A percentile compares a stretch with the other conserved stretches of the same genome.
These are phyloP conservation scores for Enteromius argenteus DNA, from an alignment of 2,797 vertebrate genomes.

Conservation along the genomic window DNA sequence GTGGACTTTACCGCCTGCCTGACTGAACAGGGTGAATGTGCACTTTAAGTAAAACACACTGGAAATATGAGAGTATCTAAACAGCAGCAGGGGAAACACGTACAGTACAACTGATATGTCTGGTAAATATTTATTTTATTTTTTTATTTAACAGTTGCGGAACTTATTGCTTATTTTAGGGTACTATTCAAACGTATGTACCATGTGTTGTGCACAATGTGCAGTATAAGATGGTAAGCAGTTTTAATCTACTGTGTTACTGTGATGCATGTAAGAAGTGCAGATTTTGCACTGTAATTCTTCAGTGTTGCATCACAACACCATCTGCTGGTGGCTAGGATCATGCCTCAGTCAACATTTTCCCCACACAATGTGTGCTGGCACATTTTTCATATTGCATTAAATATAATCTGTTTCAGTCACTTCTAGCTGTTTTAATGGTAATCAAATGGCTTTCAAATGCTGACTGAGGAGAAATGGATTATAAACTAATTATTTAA, in stretches of 20 bases:
- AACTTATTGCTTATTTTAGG: background rate
- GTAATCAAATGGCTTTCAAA: constrained; percentile 9
- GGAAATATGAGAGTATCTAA: constrained; percentile 34
- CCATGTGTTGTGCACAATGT: background rate
- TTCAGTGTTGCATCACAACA: constrained; percentile 59
- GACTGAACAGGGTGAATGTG: constrained; percentile 22
- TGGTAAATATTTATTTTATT: background rate
- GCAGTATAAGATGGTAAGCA: background rate
- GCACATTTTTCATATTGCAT: background rate
- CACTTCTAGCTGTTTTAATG: constrained; percentile 1
- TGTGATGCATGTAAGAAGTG: background rate
- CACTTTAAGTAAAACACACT: constrained; percentile 36
- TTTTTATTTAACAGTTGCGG: background rate
- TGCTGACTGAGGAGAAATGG: constrained; percentile 8
- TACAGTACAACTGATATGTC: constrained; percentile 23
- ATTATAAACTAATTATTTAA: background rate
- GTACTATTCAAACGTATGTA: background rate
- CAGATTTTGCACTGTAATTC: constrained; percentile 7
- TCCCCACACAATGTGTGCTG: background rate
- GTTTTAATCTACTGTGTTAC: background rate
- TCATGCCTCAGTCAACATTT: constrained; percentile 14
- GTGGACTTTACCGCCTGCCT: background rate
- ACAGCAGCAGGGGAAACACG: constrained; percentile 29
- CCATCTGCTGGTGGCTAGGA: constrained; percentile 72
- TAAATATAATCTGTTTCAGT: constrained; percentile 24